Percentiles rank a stretch among this genome's conserved stretches.
Evolutionary conservation across 2,113 vertebrate genomes (phyloP).

Genomic region (Jaculus jaculus): DNA sequence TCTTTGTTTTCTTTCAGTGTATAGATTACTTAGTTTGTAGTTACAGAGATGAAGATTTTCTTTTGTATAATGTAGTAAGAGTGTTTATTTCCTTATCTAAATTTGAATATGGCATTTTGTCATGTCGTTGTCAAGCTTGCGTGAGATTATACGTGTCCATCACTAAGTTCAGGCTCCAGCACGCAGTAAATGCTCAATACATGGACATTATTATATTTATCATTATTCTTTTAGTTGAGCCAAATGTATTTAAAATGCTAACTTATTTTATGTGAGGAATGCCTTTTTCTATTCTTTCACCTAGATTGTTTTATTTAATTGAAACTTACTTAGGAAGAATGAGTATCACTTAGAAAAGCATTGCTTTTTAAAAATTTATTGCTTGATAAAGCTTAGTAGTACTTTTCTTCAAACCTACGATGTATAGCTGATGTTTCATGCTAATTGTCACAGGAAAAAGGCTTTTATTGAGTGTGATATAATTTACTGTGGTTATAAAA

Average conservation of each 20-base stretch:
- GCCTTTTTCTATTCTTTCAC: slow-evolving; percentile 17
- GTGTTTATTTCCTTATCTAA: too few species aligned
- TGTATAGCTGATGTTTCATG: slow-evolving; percentile 45
- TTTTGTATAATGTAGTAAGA: too few species aligned
- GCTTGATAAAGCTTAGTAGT: slow-evolving; percentile 30
- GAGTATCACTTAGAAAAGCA: slow-evolving; percentile 1
- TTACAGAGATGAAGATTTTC: too few species aligned
- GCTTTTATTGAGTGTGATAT: slow-evolving; percentile 26
- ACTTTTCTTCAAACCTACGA: slow-evolving; percentile 35
- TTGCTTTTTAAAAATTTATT: not conserved
- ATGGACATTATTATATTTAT: not conserved
- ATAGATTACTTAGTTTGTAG: too few species aligned
- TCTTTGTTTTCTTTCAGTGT: too few species aligned
- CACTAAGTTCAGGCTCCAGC: not conserved
- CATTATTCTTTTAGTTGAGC: slow-evolving; percentile 12
- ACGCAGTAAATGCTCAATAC: not conserved
- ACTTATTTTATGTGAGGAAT: not conserved
- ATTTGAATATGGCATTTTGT: too few species aligned
- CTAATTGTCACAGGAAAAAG: slow-evolving; percentile 51
- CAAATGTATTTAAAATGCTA: not conserved
- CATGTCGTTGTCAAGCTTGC: too few species aligned
- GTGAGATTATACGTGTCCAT: too few species aligned
- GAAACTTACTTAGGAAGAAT: slow-evolving; percentile 49
- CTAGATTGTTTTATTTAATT: slow-evolving; percentile 36
- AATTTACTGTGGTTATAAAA: slow-evolving; percentile 65